Conservation (phyloP, 2,797 vertebrate genomes). For the Salarias fasciatus region DNA sequence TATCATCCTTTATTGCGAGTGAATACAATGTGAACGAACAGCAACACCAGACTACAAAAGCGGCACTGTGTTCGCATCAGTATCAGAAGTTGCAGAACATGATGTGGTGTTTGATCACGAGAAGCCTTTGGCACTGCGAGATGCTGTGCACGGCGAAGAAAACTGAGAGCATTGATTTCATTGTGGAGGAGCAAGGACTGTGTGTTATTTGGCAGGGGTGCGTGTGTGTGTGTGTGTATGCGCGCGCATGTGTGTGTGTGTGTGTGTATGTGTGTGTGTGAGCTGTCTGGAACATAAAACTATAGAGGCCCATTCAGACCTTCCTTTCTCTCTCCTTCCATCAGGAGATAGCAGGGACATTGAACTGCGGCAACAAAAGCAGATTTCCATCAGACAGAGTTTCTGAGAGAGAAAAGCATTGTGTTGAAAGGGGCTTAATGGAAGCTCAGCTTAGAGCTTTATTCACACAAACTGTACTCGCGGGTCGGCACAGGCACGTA, state of each 20-base stretch:
- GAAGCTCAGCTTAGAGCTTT: conserved; percentile 71
- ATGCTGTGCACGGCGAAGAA: conserved; percentile 50
- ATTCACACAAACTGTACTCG: conserved; percentile 73
- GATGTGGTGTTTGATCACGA: conserved; percentile 77
- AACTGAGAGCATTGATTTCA: conserved; percentile 76
- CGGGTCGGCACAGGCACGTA: conserved; percentile 52
- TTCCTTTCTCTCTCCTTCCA: conserved; percentile 70
- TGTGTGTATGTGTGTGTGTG: conserved; percentile 50
- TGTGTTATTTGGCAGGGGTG: conserved; percentile 52
- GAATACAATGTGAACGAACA: conserved; percentile 53
- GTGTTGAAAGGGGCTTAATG: conserved; percentile 78
- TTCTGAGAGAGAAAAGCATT: conserved; percentile 70
- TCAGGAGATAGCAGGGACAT: conserved; percentile 77
- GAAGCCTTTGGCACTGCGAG: conserved; percentile 67
- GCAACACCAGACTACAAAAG: conserved; percentile 51
- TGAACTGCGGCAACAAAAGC: conserved; percentile 79
- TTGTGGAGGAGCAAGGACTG: conserved; percentile 64
- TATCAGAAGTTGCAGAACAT: conserved; percentile 65
- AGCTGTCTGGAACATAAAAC: conserved; percentile 75
- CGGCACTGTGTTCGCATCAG: conserved; percentile 50
- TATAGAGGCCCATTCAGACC: conserved; percentile 75
- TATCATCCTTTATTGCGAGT: conserved; percentile 26
- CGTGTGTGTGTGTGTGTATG: conserved; percentile 50
- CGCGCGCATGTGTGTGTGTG: conserved; percentile 34
- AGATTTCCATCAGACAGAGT: conserved; percentile 79